Evolutionary conservation across 2,888 invertebrate species (phyloP), one percentile per base, ranked within the genome.

Genomic region (Empis livida): DNA sequence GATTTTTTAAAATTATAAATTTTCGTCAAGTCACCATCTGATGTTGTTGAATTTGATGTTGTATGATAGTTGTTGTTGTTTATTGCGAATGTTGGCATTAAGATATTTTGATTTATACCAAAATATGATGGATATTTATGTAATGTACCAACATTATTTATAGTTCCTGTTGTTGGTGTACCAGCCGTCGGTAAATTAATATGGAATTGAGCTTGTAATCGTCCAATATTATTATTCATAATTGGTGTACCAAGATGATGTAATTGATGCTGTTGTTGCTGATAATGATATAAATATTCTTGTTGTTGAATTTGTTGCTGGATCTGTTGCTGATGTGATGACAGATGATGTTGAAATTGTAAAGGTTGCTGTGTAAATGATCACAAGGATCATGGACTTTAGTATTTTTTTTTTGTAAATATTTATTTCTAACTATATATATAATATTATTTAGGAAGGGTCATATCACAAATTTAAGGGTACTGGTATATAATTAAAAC

Each of bases 1-100:
- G 62, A 64, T 64, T 63, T 63, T 59, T 61, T 65, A 62, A 62
- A 61, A 65, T 65, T 64, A 67, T 62, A 65, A 64, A 63, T 61
- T 62, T 60, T 63, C n/a, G 35, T 35, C n/a, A 35, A n/a, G 35
- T n/a, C 35, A 35, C 35, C n/a, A n/a, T n/a, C 35, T 27, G 23
- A 27, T 27, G 23, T 8, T 27, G 9, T 27, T 27, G 23, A 9
- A 27, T 27, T 35, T 35, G n/a, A 35, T 13, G 35, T 13, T 35
- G 35, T 5, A 16, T 38, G 10, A 17, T 38, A 17, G 14, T 16
- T 38, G 11, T 16, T 38, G 16, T 17, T 38, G 11, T 16, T 38
- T 38, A 16, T 16, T 38, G 16, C 5, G 10, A 38, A 11, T 38
- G 16, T 38, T 38, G 16, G 15, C 16, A 10, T 38, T 38, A 38